phyloP scores from a whole-genome alignment of 2,113 vertebrate species.

The Charina bottae region DNA sequence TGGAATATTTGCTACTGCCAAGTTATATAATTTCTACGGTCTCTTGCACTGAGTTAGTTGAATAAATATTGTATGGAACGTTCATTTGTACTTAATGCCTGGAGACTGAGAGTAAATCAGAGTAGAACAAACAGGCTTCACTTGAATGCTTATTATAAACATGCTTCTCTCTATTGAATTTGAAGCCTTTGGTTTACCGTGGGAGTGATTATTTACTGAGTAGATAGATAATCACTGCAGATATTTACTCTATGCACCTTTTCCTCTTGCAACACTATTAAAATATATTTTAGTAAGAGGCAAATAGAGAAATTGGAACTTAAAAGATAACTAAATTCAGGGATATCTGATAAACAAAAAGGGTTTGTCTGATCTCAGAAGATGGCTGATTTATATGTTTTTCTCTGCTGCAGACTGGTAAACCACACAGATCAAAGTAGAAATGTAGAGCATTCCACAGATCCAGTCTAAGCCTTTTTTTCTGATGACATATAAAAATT shows the following conservation, averaged over 20 bases:
- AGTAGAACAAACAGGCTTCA: neutral
- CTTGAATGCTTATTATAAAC: neutral
- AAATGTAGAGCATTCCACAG: neutral
- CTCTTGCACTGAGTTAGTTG: neutral
- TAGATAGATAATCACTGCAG: neutral
- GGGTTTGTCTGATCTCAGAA: neutral
- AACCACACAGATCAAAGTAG: neutral
- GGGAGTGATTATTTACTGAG: neutral
- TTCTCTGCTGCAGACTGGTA: neutral
- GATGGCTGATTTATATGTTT: neutral
- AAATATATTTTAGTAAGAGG: neutral
- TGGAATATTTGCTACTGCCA: neutral
- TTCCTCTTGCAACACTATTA: neutral
- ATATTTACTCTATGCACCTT: neutral
- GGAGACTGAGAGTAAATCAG: neutral
- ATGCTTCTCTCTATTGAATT: neutral
- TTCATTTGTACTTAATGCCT: constrained; percentile 12
- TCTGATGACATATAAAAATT: neutral
- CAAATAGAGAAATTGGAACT: neutral
- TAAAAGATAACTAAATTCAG: neutral
- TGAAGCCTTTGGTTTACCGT: neutral
- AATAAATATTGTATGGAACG: neutral
- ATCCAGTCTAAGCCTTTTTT: neutral
- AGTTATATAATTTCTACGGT: neutral
- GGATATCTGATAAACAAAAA: neutral